Evolutionary conservation across 2,113 vertebrate genomes (phyloP), one percentile per base, ranked within the genome.

Genomic region (Anas platyrhynchos): DNA sequence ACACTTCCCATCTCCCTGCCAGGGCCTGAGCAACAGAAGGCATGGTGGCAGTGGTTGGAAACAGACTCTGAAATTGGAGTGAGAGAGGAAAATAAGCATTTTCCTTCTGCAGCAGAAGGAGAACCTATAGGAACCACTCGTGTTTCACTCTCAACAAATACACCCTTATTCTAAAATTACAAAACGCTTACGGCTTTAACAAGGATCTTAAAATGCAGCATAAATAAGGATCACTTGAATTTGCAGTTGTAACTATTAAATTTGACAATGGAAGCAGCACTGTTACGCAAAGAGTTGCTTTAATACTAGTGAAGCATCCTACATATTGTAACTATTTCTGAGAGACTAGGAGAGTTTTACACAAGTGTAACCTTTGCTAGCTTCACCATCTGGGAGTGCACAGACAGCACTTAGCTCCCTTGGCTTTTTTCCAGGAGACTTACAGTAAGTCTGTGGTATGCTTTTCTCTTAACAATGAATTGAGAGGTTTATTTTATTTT

Each of bases 401-500:
- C 48, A 94, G 82, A 93, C 82, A 95, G 43, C 8, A 23, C 34
- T 94, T 93, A 85, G 95, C 83, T 76, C 81, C 43, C 25, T n/a
- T 92, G 91, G 94, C 83, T 84, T 94, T 89, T 89, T 91, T 92
- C 93, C 94, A 95, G 80, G 62, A 82, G 81, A 75, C 34, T 94
- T 93, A 95, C 4, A 0, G 69, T 84, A 92, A 79, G 71, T 73
- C 86, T 87, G 71, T 65, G 69, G 61, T 44, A 89, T 54, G 92
- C 66, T 38, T 84, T 75, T 61, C 86, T 91, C 75, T 76, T 76
- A 91, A 87, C 54, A 84, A 75, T 81, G 80, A 94, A 65, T 86
- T 36, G 25, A 68, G 7, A 63, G 43, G 16, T 43, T 61, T 84
- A 89, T 65, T 94, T 92, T 5, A 1, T 3, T 77, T 74, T 72